Evolutionary conservation across 1,140 invertebrate species (phyloP), one percentile per base, ranked within the genome.

Genomic region (Asbolus verrucosus): DNA sequence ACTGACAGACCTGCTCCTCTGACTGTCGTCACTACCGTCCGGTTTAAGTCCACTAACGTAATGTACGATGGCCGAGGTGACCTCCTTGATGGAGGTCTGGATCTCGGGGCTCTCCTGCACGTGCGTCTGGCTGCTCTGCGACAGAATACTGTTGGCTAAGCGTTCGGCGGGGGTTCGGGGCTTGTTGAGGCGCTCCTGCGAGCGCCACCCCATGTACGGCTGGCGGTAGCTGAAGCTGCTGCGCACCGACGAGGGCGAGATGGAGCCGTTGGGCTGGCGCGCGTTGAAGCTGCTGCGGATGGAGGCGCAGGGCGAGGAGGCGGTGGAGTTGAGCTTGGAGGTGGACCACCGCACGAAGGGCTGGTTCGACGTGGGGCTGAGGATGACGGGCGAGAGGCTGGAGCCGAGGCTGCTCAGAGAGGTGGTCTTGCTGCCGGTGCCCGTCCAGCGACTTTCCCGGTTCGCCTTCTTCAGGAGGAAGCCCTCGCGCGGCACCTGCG

Each of bases 1-100:
- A 41, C 75, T 78, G 6, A 77, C 76, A 5, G 78, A 81, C 15
- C 71, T 71, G 18, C 75, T 79, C 38, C 77, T 67, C 61, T 75
- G 75, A 41, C 71, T 77, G 3, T 77, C 74, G 6, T 73, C 70
- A 36, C 69, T 75, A 15, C 60, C 38, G 39, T 72, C 73, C 39
- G 85, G 85, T 79, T 90, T 89, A 70, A 90, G 85, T 36, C 91
- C 92, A 73, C 92, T 92, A 31, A 95, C 93, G 84, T 94, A 95
- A 81, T 95, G 92, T 38, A 94, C 93, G 73, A 96, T 95, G n/a
- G 94, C 94, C 71, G 93, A 94, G 27, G 94, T 95, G 24, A 96
- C 93, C 83, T 94, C 93, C 81, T 94, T 94, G 80, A 96, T 95
- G 63, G 92, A 94, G 69, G 91, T 90, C 75, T 94, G 92, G 74